Evolutionary conservation across 2,888 invertebrate genomes (phyloP).

Genomic region (Zhuqinia jingwanae): DNA sequence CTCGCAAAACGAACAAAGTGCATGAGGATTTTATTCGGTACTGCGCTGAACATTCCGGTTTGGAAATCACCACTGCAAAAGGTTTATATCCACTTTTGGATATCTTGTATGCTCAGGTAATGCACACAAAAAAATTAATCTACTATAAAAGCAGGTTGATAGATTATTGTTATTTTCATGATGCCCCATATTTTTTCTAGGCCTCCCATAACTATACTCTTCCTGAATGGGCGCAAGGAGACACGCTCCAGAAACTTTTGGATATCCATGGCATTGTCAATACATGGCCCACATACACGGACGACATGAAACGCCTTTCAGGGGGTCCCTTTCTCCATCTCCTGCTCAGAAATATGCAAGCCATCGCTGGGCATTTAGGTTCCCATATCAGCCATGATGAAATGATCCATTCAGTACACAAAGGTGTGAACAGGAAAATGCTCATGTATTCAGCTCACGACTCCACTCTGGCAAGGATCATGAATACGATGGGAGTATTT

Average conservation of each 20-base stretch:
- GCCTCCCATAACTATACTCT: slow-evolving; percentile 84
- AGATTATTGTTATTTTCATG: slow-evolving; percentile 80
- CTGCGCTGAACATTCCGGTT: slow-evolving; percentile 85
- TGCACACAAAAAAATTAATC: slow-evolving; percentile 87
- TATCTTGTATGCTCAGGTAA: slow-evolving; percentile 79
- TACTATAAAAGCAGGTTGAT: slow-evolving; percentile 83
- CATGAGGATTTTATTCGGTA: slow-evolving; percentile 86
- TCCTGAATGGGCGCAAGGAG: slow-evolving; percentile 87
- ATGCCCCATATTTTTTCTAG: neutral
- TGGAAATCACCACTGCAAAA: slow-evolving; percentile 83
- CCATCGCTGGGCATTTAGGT: neutral
- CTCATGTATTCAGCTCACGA: slow-evolving; percentile 91
- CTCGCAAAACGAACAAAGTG: slow-evolving; percentile 83
- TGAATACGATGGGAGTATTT: slow-evolving; percentile 87
- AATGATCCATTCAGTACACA: slow-evolving; percentile 80
- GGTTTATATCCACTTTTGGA: slow-evolving; percentile 80
- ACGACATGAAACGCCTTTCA: slow-evolving; percentile 85
- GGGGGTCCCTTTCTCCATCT: slow-evolving; percentile 75
- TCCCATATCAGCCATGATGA: slow-evolving; percentile 44
- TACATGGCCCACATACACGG: slow-evolving; percentile 86
- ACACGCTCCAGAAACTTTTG: slow-evolving; percentile 85
- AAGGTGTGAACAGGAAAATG: slow-evolving; percentile 83
- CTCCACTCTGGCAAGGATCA: slow-evolving; percentile 88
- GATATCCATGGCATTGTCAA: slow-evolving; percentile 85
- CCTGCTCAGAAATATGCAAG: slow-evolving; percentile 74